phyloP scores from a whole-genome alignment of 2,888 invertebrate genomes.

The Cataglyphis livida region DNA sequence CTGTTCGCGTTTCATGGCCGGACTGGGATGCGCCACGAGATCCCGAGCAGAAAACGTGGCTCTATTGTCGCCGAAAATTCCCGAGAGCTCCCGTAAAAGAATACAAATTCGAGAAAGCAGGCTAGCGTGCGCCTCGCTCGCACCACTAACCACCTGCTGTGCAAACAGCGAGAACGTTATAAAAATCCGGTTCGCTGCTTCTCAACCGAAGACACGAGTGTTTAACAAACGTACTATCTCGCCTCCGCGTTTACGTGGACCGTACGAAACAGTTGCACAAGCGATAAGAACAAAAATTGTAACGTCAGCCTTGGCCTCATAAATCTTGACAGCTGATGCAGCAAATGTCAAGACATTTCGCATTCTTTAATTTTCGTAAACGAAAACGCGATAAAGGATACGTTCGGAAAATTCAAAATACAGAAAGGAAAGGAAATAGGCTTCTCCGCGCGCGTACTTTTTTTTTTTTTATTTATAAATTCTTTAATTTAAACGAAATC shows the following conservation, averaged over 20 bases:
- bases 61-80: conserved; percentile 40
- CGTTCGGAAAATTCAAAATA: neutral
- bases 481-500: neutral
- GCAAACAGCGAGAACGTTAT: conserved; percentile 67
- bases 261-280: conserved; percentile 13
- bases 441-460: neutral
- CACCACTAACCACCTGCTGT: conserved; percentile 73
- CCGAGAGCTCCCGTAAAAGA: conserved; percentile 61
- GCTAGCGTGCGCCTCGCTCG: conserved; percentile 63
- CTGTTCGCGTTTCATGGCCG: conserved; percentile 50
- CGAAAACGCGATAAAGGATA: neutral
- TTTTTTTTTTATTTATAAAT: neutral
- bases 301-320: conserved; percentile 10
- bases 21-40: neutral
- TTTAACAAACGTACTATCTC: conserved; percentile 27
- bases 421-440: neutral
- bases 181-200: conserved; percentile 43
- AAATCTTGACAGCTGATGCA: conserved; percentile 7
- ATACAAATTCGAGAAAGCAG: conserved; percentile 72
- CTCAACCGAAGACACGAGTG: conserved; percentile 25
- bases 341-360: neutral
- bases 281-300: conserved; percentile 20
- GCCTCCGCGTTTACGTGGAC: conserved; percentile 38
- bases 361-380: neutral
- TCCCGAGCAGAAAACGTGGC: neutral